Evolutionary conservation across 2,888 invertebrate genomes (phyloP).

Genomic region (Fissipunctia ypsillon): DNA sequence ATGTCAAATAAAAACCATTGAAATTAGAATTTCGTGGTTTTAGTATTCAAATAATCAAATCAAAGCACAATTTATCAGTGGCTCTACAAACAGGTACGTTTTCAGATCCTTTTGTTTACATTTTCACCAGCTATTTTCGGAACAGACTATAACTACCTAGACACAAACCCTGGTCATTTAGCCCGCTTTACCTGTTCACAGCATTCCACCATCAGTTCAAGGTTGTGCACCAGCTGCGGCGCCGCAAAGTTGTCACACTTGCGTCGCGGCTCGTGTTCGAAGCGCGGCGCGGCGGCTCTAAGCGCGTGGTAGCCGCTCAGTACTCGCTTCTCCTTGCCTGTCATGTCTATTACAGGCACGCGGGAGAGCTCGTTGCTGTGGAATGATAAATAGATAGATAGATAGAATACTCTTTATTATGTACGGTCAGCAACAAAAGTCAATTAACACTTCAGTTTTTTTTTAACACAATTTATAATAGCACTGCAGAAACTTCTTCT

Average conservation of each 20-base stretch:
- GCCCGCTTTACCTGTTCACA: conserved; percentile 94
- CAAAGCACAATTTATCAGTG: not conserved
- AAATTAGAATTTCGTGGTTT: too few relatives aligned
- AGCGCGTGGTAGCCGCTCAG: conserved; percentile 98
- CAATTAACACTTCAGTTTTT: too few relatives aligned
- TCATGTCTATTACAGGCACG: conserved; percentile 99
- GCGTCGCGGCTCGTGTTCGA: conserved; percentile 91
- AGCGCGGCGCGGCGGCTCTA: conserved; percentile 92
- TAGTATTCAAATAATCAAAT: not conserved
- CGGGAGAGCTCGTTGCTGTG: conserved; percentile 93
- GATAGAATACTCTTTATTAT: too few relatives aligned
- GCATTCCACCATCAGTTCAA: conserved; percentile 97
- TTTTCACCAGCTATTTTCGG: not conserved
- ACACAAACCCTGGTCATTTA: not conserved
- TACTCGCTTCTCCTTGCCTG: conserved; percentile 98
- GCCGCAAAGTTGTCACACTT: conserved; percentile 93
- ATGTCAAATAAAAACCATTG: too few relatives aligned
- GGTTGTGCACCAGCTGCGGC: conserved; percentile 97
- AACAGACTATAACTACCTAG: not conserved
- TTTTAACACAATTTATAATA: too few relatives aligned
- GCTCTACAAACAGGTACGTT: not conserved
- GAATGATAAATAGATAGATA: not conserved
- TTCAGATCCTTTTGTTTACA: not conserved
- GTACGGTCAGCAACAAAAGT: too few relatives aligned
- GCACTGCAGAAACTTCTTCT: too few relatives aligned